These are phyloP conservation scores for Molossus alvarezi DNA, from an alignment of 2,797 vertebrate genomes.

Conservation along the genomic window DNA sequence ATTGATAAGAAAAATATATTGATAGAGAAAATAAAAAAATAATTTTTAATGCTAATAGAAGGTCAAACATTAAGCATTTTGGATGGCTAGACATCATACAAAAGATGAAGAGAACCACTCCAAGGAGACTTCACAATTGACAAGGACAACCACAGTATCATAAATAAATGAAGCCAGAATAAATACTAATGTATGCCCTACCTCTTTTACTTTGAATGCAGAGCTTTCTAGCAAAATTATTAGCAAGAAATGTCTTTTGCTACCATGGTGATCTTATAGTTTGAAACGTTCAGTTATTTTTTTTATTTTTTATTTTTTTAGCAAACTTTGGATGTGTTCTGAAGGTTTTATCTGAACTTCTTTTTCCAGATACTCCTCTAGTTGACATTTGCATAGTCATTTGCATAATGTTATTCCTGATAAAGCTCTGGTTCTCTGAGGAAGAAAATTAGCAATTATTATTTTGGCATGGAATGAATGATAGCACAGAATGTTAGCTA, in stretches of 20 bases:
- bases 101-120: slow-evolving; percentile 4
- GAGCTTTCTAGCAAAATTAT: slow-evolving; percentile 65
- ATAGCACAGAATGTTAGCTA: slow-evolving; percentile 78
- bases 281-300: slow-evolving; percentile 71
- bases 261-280: slow-evolving; percentile 72
- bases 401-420: slow-evolving; percentile 87
- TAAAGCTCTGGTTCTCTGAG: slow-evolving; percentile 85
- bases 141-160: background rate
- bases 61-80: background rate
- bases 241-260: slow-evolving; percentile 74
- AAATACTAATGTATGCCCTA: background rate
- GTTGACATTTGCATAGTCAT: slow-evolving; percentile 84
- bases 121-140: background rate
- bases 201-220: slow-evolving; percentile 36
- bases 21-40: slow-evolving; percentile 13
- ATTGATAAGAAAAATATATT: slow-evolving; percentile 10
- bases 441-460: slow-evolving; percentile 88
- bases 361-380: slow-evolving; percentile 68
- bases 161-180: slow-evolving; percentile 66
- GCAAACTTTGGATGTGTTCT: slow-evolving; percentile 77
- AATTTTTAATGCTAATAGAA: slow-evolving; percentile 41
- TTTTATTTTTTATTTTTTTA: slow-evolving; percentile 28
- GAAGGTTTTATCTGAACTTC: slow-evolving; percentile 80
- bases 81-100: background rate
- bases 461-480: slow-evolving; percentile 83